Conservation (phyloP, 2,797 vertebrate genomes). For the Hypotaenidia philippensis region DNA sequence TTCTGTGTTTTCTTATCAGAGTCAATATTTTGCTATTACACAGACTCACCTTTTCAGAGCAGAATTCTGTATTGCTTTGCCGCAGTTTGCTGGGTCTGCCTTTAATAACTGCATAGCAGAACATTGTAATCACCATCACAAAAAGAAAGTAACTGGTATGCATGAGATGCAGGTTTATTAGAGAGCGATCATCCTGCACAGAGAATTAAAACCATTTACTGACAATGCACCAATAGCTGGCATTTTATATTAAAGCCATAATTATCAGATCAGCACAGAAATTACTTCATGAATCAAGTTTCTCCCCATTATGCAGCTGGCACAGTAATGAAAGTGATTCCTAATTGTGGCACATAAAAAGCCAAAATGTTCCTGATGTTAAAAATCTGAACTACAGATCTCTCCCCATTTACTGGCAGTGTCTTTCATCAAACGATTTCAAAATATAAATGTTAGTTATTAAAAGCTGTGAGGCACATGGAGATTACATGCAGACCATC, state of each 20-base stretch:
- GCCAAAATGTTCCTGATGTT: background rate
- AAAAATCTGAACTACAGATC: background rate
- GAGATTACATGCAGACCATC: background rate
- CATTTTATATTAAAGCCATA: background rate
- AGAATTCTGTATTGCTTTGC: conserved; percentile 91
- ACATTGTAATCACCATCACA: conserved; percentile 99
- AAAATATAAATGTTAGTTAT: background rate
- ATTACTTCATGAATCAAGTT: background rate
- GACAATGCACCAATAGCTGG: background rate
- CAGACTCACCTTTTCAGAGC: conserved; percentile 91
- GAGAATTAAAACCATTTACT: conserved; percentile 25
- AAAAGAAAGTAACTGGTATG: conserved; percentile 99
- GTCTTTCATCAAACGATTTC: background rate
- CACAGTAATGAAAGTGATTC: background rate
- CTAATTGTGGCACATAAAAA: background rate
- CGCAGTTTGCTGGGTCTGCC: conserved; percentile 96
- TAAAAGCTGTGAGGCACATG: background rate
- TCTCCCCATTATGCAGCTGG: background rate
- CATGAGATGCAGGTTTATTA: conserved; percentile 99
- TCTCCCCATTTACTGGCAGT: background rate
- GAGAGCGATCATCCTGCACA: conserved; percentile 94
- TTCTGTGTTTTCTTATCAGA: background rate
- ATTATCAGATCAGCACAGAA: conserved; percentile 23
- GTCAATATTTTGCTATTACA: background rate
- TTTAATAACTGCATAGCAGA: conserved; percentile 99